Percentiles rank a stretch among this genome's conserved stretches.
Evolutionary conservation across 2,797 vertebrate species (phyloP).

Genomic region (Kryptopterus vitreolus): DNA sequence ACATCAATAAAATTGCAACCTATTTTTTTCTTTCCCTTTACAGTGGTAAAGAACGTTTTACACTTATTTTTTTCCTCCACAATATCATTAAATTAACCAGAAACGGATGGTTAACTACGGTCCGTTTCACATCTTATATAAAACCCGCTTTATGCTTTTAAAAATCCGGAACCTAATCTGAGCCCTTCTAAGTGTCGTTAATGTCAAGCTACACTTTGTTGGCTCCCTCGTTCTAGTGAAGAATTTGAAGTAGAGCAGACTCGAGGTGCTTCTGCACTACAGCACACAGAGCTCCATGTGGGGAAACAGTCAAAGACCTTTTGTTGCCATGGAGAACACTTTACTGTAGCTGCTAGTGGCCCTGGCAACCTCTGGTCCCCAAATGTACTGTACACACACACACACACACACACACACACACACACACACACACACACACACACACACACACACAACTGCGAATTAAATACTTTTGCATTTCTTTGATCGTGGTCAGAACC

Average conservation of each 20-base stretch:
- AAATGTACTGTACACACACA: constrained; percentile 13
- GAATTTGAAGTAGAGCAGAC: constrained; percentile 1
- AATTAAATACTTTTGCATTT: not conserved
- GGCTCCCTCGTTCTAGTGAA: not conserved
- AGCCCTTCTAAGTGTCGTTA: not conserved
- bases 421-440: not conserved
- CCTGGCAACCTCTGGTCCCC: constrained; percentile 20
- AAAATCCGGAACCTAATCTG: not conserved
- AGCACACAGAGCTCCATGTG: constrained; percentile 6
- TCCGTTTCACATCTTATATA: too few relatives aligned
- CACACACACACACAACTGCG: not conserved
- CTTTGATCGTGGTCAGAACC: not conserved
- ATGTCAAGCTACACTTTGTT: constrained; percentile 1
- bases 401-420: not conserved
- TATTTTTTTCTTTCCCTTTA: not conserved
- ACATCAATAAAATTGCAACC: not conserved
- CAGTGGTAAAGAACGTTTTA: not conserved
- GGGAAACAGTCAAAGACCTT: constrained; percentile 34
- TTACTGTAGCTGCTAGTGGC: constrained; percentile 38
- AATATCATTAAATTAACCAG: too few relatives aligned
- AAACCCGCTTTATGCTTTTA: not conserved
- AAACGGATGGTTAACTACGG: too few relatives aligned
- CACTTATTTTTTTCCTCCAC: not conserved
- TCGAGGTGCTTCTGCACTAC: constrained; percentile 6
- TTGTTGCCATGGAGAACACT: constrained; percentile 44